Evolutionary conservation across 2,888 invertebrate genomes (phyloP).

Genomic region (Epirrita christyi): DNA sequence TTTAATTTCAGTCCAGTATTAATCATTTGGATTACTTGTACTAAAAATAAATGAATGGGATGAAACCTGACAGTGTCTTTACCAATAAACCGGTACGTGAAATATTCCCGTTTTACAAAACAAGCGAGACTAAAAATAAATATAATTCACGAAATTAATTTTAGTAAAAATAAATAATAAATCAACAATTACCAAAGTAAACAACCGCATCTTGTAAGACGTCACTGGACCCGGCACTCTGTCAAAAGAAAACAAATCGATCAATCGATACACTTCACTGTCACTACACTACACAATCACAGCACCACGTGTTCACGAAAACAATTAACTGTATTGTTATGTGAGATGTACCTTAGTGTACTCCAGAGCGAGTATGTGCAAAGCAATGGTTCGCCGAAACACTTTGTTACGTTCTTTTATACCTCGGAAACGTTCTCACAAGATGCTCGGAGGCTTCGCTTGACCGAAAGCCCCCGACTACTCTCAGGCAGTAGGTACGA

Average conservation of each 20-base stretch:
- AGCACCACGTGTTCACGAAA: conserved; percentile 36
- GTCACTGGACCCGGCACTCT: conserved; percentile 62
- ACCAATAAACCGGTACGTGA: too few species aligned
- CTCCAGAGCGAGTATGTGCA: conserved; percentile 59
- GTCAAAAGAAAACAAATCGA: conserved; percentile 75
- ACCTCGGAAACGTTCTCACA: conserved; percentile 79
- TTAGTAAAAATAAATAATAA: not conserved
- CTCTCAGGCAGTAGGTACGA: conserved; percentile 35
- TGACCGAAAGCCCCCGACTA: conserved; percentile 64
- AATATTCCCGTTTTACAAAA: too few species aligned
- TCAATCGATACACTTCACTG: conserved; percentile 43
- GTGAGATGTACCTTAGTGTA: conserved; percentile 50
- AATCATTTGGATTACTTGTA: too few species aligned
- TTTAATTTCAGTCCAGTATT: too few species aligned
- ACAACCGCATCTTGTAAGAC: conserved; percentile 70
- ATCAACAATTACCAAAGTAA: conserved; percentile 63
- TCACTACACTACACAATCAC: conserved; percentile 53
- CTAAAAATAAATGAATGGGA: too few species aligned
- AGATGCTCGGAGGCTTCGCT: conserved; percentile 70
- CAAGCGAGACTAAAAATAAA: too few species aligned
- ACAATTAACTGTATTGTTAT: not conserved
- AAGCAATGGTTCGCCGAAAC: conserved; percentile 76
- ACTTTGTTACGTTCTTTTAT: conserved; percentile 78
- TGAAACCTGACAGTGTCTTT: too few species aligned
- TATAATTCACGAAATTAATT: too few species aligned